Percentiles rank a stretch among this genome's conserved stretches.
These are phyloP conservation scores for Peromyscus nudipes DNA, from an alignment of 2,797 vertebrate genomes.

Conservation along the genomic window DNA sequence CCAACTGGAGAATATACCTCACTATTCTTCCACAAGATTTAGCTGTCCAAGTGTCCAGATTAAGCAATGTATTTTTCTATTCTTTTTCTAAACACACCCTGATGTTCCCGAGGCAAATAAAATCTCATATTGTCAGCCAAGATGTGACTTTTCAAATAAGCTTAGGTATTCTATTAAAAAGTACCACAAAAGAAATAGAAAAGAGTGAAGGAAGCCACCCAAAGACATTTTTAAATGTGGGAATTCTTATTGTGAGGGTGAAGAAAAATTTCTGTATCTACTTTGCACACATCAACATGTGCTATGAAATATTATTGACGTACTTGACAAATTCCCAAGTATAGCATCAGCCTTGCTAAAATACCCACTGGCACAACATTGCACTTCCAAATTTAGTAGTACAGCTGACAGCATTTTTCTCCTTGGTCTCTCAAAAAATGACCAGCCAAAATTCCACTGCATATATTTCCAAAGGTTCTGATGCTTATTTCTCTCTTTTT, in stretches of 20 bases:
- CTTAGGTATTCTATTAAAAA: slow-evolving; percentile 26
- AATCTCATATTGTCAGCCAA: neutral
- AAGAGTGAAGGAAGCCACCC: slow-evolving; percentile 52
- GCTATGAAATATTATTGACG: slow-evolving; percentile 80
- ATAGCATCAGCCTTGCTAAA: slow-evolving; percentile 79
- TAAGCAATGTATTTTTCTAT: slow-evolving; percentile 45
- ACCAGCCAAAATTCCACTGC: slow-evolving; percentile 74
- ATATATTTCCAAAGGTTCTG: slow-evolving; percentile 63
- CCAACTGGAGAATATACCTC: neutral
- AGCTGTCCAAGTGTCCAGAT: neutral
- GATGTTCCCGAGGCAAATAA: neutral
- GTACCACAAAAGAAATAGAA: slow-evolving; percentile 25
- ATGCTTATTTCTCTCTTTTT: slow-evolving; percentile 62
- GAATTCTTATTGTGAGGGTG: slow-evolving; percentile 63
- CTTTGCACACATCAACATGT: slow-evolving; percentile 79
- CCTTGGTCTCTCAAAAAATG: slow-evolving; percentile 68
- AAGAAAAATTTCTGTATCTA: slow-evolving; percentile 72
- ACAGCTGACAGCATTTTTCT: slow-evolving; percentile 71
- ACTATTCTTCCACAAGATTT: neutral
- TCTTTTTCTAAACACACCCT: neutral
- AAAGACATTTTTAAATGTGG: slow-evolving; percentile 73
- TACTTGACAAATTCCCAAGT: slow-evolving; percentile 80
- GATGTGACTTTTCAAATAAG: slow-evolving; percentile 29
- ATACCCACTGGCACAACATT: slow-evolving; percentile 62
- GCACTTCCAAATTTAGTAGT: slow-evolving; percentile 77